Base-by-base conservation (phyloP, 2,888 invertebrate genomes). In the Acleris literana region DNA sequence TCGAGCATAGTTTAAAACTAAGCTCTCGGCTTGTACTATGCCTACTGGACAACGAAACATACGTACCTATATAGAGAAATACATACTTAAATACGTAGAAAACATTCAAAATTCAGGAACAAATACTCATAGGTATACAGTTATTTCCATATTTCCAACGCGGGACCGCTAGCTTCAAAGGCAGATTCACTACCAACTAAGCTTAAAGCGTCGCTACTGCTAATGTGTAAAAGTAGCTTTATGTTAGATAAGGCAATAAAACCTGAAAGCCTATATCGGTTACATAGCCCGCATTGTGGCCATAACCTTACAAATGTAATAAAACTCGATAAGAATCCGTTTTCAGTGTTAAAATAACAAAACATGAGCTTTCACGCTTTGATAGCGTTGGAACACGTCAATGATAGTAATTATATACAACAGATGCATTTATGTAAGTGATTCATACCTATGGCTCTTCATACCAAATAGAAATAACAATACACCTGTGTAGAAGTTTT, bases 241-340 rank as follows among this genome's bases (percentile, higher is more conserved):
- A 43, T 16, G 16, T 43, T 43, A 13, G 43, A 16, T 43, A 5
- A 16, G 25, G 1, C 7, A 16, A 43, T 11, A 43, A 56, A 43
- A 46, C 43, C 63, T 51, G 48, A 7, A 39, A n/a, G 18, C 56
- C 18, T 33, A 9, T 3, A 33, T 33, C 33, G 33, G 33, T 33
- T 7, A 33, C 33, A 33, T 33, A 33, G 4, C 9, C 33, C 65
- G 44, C 52, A 52, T 66, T n/a, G 29, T 56, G 33, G 58, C 33
- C 20, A 33, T 55, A 61, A 52, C 61, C 61, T 52, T 48, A 39
- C 48, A 56, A 55, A 51, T 54, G 56, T 56, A 46, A 61, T 66
- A 66, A 66, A 65, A n/a, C 46, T 44, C 25, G 61, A 61, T 65
- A 61, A 44, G 16, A 22, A 57, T 66, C 61, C 53, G 11, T 3